These are phyloP conservation scores for Penelope pileata DNA, from an alignment of 2,113 vertebrate species.

Conservation along the genomic window DNA sequence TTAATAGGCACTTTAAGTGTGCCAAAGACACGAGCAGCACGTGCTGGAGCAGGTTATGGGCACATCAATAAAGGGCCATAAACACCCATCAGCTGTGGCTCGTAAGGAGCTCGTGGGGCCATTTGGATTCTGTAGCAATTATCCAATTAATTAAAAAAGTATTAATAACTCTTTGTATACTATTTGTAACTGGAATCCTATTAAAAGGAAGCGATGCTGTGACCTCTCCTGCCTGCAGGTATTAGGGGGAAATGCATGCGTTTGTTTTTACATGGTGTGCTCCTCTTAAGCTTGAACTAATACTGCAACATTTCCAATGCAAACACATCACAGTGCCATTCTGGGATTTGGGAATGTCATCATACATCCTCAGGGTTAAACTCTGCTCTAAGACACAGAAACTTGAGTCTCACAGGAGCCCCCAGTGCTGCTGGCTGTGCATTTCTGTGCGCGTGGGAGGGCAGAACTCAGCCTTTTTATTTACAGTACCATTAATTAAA, in stretches of 20 bases:
- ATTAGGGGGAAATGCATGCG: neutral
- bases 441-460: neutral
- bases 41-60: neutral
- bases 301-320: neutral
- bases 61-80: neutral
- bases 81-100: neutral
- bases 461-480: slow-evolving; percentile 23
- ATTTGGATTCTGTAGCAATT: neutral
- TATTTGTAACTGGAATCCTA: neutral
- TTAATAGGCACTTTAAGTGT: slow-evolving; percentile 19
- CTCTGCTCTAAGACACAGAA: neutral
- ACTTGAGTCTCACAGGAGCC: neutral
- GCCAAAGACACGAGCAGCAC: slow-evolving; percentile 14
- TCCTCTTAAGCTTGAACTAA: neutral
- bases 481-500: slow-evolving; percentile 66
- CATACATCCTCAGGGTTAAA: slow-evolving; percentile 4
- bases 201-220: neutral
- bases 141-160: neutral
- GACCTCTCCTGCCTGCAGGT: neutral
- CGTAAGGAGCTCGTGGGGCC: neutral
- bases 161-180: neutral
- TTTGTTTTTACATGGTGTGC: neutral
- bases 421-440: neutral
- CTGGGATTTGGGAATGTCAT: neutral
- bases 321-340: neutral